Evolutionary conservation across 2,113 vertebrate genomes (phyloP).

Genomic region (Brachyistius frenatus): DNA sequence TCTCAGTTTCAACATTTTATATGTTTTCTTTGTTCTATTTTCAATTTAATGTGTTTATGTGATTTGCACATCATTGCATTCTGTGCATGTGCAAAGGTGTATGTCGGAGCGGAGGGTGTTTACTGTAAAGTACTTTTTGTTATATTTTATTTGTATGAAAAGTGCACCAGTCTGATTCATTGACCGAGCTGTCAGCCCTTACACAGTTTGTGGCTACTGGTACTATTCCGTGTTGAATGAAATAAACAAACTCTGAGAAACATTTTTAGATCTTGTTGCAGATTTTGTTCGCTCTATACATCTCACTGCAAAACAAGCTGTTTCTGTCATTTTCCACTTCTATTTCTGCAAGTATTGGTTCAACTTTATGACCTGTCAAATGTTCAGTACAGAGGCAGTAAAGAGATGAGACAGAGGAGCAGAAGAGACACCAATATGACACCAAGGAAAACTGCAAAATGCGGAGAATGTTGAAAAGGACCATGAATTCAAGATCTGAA

Average conservation of each 20-base stretch:
- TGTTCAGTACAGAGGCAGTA: background rate
- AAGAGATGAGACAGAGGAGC: background rate
- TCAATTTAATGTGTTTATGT: too few relatives aligned
- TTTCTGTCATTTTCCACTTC: background rate
- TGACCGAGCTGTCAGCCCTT: too few relatives aligned
- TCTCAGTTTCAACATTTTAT: too few relatives aligned
- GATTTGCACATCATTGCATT: too few relatives aligned
- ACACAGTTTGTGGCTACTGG: too few relatives aligned
- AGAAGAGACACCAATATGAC: background rate
- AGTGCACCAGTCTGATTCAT: too few relatives aligned
- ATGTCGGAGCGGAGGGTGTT: too few relatives aligned
- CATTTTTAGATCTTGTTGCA: background rate
- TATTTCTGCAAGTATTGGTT: background rate
- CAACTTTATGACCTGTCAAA: background rate
- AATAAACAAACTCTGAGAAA: background rate
- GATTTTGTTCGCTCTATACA: background rate
- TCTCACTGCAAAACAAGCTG: background rate
- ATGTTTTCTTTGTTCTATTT: too few relatives aligned
- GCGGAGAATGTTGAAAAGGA: background rate
- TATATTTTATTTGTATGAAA: too few relatives aligned
- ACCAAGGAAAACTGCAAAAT: constrained; percentile 8
- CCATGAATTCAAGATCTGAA: background rate
- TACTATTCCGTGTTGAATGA: background rate
- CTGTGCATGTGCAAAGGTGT: too few relatives aligned
- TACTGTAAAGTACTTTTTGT: too few relatives aligned